Percentiles rank a stretch among this genome's conserved stretches.
These are phyloP conservation scores for Pseudococcus longispinus DNA, from an alignment of 2,888 invertebrate species.

Conservation along the genomic window DNA sequence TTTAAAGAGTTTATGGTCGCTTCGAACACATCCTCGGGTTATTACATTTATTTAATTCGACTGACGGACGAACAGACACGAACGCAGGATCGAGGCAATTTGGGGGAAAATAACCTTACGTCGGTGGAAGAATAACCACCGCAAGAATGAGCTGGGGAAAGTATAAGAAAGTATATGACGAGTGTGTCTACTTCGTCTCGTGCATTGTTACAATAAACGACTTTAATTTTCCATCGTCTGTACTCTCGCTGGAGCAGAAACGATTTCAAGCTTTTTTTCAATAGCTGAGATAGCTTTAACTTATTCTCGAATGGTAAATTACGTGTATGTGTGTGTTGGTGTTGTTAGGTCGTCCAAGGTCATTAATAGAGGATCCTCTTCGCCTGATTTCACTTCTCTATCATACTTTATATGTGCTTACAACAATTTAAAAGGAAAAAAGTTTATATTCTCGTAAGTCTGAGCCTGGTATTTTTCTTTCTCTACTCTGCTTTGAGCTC, in stretches of 20 bases:
- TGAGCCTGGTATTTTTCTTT: no score
- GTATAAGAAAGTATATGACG: background rate
- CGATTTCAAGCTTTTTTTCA: background rate
- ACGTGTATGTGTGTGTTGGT: no score
- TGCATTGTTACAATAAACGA: background rate
- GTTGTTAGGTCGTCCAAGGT: no score
- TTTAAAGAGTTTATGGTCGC: slow-evolving; percentile 37
- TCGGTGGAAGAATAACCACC: background rate
- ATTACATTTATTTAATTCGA: slow-evolving; percentile 44
- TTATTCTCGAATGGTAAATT: no score
- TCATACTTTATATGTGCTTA: no score
- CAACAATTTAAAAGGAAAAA: no score
- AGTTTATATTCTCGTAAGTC: no score
- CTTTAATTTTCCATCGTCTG: background rate
- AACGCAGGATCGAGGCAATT: background rate
- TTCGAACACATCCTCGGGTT: slow-evolving; percentile 25
- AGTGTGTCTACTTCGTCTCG: background rate
- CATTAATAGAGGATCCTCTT: no score
- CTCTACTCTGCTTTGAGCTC: no score
- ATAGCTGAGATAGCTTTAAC: no score
- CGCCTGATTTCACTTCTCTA: no score
- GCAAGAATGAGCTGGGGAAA: background rate
- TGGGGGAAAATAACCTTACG: background rate
- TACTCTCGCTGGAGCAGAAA: background rate
- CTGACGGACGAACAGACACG: background rate